Evolutionary conservation across 2,888 invertebrate species (phyloP).

Genomic region (Hedychridium roseum): DNA sequence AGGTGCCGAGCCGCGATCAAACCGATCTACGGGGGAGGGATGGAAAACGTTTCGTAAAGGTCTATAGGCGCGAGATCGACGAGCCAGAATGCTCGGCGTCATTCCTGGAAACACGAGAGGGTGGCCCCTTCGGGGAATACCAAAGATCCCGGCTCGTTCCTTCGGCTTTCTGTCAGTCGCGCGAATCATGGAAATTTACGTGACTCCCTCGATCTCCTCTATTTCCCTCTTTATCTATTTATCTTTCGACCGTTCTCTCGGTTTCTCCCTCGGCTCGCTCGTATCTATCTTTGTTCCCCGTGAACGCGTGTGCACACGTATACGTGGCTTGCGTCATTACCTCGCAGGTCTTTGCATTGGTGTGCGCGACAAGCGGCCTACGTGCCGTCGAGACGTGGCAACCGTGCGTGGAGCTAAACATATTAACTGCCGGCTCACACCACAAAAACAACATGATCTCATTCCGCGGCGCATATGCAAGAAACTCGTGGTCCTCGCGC

Average conservation of each 20-base stretch:
- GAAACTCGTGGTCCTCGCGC: slow-evolving; percentile 24
- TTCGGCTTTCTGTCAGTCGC: slow-evolving; percentile 31
- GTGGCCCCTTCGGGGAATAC: slow-evolving; percentile 31
- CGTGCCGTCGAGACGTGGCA: slow-evolving; percentile 49
- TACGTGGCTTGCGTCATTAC: slow-evolving; percentile 41
- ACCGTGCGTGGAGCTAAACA: slow-evolving; percentile 58
- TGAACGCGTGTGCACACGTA: slow-evolving; percentile 30
- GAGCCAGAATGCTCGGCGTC: slow-evolving; percentile 31
- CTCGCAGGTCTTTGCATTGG: slow-evolving; percentile 32
- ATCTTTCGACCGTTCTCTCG: neutral
- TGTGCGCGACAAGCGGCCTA: slow-evolving; percentile 43
- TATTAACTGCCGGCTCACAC: slow-evolving; percentile 63
- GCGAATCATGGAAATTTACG: slow-evolving; percentile 50
- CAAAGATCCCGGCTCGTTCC: slow-evolving; percentile 29
- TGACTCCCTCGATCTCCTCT: slow-evolving; percentile 25
- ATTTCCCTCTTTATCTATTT: neutral
- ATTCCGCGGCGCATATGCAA: slow-evolving; percentile 49
- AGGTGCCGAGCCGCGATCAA: too few species aligned
- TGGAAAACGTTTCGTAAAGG: too few species aligned
- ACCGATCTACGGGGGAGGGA: too few species aligned
- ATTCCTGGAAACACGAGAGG: slow-evolving; percentile 33
- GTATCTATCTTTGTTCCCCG: slow-evolving; percentile 11
- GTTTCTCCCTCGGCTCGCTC: slow-evolving; percentile 6
- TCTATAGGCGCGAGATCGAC: too few species aligned
- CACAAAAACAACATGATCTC: slow-evolving; percentile 64